Conservation (phyloP, 2,888 invertebrate genomes). For the Agrochola circellaris region DNA sequence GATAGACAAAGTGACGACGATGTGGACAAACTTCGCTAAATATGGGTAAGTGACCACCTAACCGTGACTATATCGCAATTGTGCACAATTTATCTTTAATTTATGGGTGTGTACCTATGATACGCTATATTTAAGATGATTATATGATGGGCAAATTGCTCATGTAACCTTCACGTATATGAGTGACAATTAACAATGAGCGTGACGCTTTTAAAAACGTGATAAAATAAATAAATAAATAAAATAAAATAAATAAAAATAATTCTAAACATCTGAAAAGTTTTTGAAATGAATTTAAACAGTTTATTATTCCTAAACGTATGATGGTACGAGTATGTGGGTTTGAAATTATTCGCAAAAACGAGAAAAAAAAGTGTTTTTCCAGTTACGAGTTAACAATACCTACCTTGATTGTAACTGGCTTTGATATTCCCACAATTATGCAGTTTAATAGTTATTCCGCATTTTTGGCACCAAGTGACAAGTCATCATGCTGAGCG, state of each 20-base stretch:
- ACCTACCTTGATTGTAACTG: too few species aligned
- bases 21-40: conserved; percentile 87
- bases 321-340: too few species aligned
- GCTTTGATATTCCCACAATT: too few species aligned
- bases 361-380: too few species aligned
- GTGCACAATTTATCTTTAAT: background rate
- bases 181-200: background rate
- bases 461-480: background rate
- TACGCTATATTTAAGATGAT: background rate
- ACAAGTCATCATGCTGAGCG: background rate
- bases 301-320: too few species aligned
- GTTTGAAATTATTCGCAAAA: too few species aligned
- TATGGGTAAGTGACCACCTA: conserved; percentile 74
- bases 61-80: background rate
- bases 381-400: too few species aligned
- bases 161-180: background rate
- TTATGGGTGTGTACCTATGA: background rate
- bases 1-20: conserved; percentile 78
- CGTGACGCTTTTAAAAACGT: too few species aligned
- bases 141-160: background rate
- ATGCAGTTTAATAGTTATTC: background rate
- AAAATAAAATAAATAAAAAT: too few species aligned
- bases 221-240: too few species aligned
- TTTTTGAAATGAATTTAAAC: background rate
- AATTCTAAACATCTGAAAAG: too few species aligned